phyloP scores from a whole-genome alignment of 1,140 invertebrate genomes.

The Luehdorfia chinensis region DNA sequence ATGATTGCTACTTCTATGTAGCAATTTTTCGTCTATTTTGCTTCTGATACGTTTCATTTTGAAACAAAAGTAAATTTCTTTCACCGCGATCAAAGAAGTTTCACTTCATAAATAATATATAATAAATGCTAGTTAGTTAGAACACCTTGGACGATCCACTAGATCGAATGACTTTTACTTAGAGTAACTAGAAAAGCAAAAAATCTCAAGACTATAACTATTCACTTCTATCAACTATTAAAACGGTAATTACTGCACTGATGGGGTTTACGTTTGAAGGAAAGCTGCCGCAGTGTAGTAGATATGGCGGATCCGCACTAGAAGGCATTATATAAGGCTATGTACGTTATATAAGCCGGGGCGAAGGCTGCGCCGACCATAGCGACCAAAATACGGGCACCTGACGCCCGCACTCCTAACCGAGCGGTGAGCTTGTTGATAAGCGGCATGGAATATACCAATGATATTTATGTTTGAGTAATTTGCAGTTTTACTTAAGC shows the following conservation, averaged over 20 bases:
- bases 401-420: conserved; percentile 55
- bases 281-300: conserved; percentile 4
- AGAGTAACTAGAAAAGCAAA: too few relatives aligned
- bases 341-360: conserved; percentile 64
- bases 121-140: too few relatives aligned
- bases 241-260: conserved; percentile 14
- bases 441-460: conserved; percentile 5
- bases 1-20: too few relatives aligned
- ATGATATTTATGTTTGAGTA: too few relatives aligned
- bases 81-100: too few relatives aligned
- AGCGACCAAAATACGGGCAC: conserved; percentile 69
- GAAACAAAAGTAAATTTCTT: too few relatives aligned
- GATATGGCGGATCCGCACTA: conserved; percentile 2
- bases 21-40: too few relatives aligned
- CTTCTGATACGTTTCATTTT: too few relatives aligned
- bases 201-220: conserved; percentile 5
- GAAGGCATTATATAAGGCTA: conserved; percentile 39
- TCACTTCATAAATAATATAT: too few relatives aligned
- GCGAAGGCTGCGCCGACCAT: conserved; percentile 49
- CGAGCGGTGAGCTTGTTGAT: conserved; percentile 7
- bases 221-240: conserved; percentile 14
- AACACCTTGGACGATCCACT: not conserved
- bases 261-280: conserved; percentile 8
- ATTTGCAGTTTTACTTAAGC: too few relatives aligned
- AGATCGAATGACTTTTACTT: too few relatives aligned